Conservation (phyloP, 2,888 invertebrate species). For the Nematopogon swammerdamellus region DNA sequence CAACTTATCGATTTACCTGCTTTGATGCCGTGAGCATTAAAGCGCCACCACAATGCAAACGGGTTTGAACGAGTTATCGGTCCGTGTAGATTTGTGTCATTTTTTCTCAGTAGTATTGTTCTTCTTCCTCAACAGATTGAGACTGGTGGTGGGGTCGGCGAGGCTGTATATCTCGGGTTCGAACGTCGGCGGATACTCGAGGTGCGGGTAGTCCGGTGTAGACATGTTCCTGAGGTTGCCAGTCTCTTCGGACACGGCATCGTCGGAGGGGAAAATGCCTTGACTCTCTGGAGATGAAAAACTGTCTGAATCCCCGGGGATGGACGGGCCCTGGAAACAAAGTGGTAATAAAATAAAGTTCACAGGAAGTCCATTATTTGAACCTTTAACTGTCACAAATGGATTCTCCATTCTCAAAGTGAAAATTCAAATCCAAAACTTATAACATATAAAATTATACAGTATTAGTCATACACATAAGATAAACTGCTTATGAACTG, state of each 20-base stretch:
- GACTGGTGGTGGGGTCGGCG: conserved; percentile 44
- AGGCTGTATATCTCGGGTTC: conserved; percentile 82
- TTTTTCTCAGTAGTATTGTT: conserved; percentile 4
- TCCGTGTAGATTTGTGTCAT: no score
- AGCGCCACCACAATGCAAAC: no score
- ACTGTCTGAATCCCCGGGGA: neutral
- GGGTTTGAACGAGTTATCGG: no score
- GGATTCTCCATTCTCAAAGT: no score
- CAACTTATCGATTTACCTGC: no score
- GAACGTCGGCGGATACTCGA: conserved; percentile 84
- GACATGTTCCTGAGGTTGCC: conserved; percentile 10
- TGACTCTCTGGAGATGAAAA: conserved; percentile 8
- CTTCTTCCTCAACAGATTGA: conserved; percentile 7
- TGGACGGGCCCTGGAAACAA: conserved; percentile 1
- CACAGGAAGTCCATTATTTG: conserved; percentile 6
- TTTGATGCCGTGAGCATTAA: no score
- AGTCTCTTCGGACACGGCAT: conserved; percentile 16
- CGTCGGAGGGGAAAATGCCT: conserved; percentile 5
- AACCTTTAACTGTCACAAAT: neutral
- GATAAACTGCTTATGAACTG: no score
- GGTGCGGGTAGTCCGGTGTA: conserved; percentile 70
- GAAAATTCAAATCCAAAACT: no score
- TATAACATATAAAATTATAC: no score
- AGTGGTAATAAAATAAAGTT: neutral
- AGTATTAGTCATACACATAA: no score